Evolutionary conservation across 2,888 invertebrate species (phyloP).

Genomic region (Dasysyrphus albostriatus): DNA sequence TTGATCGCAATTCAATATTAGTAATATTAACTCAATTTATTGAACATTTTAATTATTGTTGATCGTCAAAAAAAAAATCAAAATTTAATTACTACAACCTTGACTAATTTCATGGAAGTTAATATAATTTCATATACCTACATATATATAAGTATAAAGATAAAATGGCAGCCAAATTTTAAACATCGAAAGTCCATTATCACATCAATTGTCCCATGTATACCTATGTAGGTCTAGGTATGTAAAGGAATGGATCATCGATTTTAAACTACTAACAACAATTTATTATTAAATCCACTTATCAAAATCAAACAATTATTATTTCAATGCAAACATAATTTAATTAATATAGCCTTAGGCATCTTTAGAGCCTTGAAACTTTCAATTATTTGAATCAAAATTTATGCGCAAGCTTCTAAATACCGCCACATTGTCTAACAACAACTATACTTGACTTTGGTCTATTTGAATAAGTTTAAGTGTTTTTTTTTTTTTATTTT

Average conservation of each 20-base stretch:
- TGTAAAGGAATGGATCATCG: background rate
- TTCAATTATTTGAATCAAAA: background rate
- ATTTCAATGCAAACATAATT: background rate
- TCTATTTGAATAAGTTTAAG: background rate
- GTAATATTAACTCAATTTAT: too few relatives aligned
- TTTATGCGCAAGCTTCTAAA: background rate
- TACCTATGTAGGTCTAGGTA: too few relatives aligned
- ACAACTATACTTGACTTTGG: constrained; percentile 3
- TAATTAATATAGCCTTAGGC: background rate
- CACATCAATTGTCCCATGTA: background rate
- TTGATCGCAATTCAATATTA: too few relatives aligned
- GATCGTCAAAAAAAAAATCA: too few relatives aligned
- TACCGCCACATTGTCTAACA: constrained; percentile 12
- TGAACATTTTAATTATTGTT: too few relatives aligned
- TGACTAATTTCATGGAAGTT: too few relatives aligned
- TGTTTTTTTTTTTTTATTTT: background rate
- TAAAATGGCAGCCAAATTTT: too few relatives aligned
- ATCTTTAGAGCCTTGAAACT: background rate
- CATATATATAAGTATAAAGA: too few relatives aligned
- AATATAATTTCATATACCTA: too few relatives aligned
- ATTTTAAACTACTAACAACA: background rate
- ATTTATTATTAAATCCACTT: background rate
- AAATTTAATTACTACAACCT: too few relatives aligned
- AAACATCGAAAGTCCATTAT: background rate
- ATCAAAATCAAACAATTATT: background rate